phyloP scores from a whole-genome alignment of 2,888 invertebrate genomes.

The Tetrapedia diversipes region DNA sequence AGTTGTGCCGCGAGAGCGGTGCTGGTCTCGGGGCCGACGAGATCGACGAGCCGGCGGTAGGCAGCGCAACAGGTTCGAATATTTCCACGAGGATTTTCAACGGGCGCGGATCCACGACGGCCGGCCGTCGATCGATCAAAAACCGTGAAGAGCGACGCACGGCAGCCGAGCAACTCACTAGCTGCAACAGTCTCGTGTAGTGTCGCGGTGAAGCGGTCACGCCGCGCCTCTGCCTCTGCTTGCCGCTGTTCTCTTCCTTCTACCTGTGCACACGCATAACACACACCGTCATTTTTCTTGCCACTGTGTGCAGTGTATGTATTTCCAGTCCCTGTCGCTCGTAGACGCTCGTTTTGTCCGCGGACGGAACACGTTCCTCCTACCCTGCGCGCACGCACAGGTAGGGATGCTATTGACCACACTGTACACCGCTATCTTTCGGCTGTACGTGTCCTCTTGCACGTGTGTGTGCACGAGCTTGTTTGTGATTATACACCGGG shows the following conservation, averaged over 20 bases:
- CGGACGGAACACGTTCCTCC: slow-evolving; percentile 43
- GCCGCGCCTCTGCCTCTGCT: slow-evolving; percentile 67
- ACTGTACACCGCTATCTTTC: slow-evolving; percentile 13
- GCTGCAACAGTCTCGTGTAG: slow-evolving; percentile 59
- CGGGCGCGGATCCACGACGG: slow-evolving; percentile 16
- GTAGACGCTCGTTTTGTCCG: slow-evolving; percentile 27
- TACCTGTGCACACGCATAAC: slow-evolving; percentile 60
- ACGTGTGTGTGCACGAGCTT: too few species aligned
- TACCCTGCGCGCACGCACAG: slow-evolving; percentile 44
- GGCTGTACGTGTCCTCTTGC: background rate
- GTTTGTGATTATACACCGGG: too few species aligned
- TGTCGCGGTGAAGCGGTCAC: slow-evolving; percentile 55
- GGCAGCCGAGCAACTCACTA: slow-evolving; percentile 54
- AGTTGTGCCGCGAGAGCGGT: slow-evolving; percentile 4
- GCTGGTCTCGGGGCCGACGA: slow-evolving; percentile 10
- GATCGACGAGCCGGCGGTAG: slow-evolving; percentile 26
- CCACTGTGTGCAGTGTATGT: slow-evolving; percentile 16
- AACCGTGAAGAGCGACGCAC: slow-evolving; percentile 49
- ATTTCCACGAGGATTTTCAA: slow-evolving; percentile 37
- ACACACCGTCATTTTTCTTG: slow-evolving; percentile 39
- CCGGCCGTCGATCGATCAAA: slow-evolving; percentile 14
- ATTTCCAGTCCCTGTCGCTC: slow-evolving; percentile 14
- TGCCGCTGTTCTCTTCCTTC: slow-evolving; percentile 57
- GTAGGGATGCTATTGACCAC: slow-evolving; percentile 14
- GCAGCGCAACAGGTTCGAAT: slow-evolving; percentile 47